These are phyloP conservation scores for Pristionchus maxplancki DNA, from an alignment of 2,888 invertebrate genomes.

Conservation along the genomic window DNA sequence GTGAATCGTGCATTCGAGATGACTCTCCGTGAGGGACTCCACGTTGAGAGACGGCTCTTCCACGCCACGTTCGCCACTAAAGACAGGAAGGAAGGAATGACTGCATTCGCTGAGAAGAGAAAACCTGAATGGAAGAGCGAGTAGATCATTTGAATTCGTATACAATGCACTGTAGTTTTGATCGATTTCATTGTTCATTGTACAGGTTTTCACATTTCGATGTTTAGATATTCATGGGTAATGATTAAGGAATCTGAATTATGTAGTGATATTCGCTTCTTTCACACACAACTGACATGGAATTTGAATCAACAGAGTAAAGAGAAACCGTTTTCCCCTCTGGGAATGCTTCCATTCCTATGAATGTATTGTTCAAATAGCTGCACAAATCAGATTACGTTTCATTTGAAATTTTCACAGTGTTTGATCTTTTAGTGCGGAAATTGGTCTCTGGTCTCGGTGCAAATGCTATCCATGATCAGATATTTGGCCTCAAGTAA, in stretches of 20 bases:
- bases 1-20: slow-evolving; percentile 87
- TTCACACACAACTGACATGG: background rate
- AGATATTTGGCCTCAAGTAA: background rate
- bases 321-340: no score
- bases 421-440: no score
- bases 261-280: background rate
- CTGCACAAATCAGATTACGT: no score
- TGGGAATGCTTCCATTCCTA: no score
- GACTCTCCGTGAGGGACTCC: slow-evolving; percentile 89
- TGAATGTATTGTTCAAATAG: no score
- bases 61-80: slow-evolving; percentile 96
- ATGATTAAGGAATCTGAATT: background rate
- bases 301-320: no score
- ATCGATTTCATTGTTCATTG: background rate
- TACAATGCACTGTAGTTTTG: background rate
- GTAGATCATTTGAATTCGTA: no score
- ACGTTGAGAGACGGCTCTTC: slow-evolving; percentile 91
- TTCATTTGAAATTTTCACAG: no score
- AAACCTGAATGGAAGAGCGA: slow-evolving; percentile 86
- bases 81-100: slow-evolving; percentile 97
- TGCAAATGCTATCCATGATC: background rate
- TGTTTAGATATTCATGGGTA: background rate
- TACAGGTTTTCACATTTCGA: background rate
- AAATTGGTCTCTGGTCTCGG: background rate
- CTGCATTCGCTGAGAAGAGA: slow-evolving; percentile 95